These are phyloP conservation scores for Microplitis manilae DNA, from an alignment of 2,888 invertebrate species.

Conservation along the genomic window DNA sequence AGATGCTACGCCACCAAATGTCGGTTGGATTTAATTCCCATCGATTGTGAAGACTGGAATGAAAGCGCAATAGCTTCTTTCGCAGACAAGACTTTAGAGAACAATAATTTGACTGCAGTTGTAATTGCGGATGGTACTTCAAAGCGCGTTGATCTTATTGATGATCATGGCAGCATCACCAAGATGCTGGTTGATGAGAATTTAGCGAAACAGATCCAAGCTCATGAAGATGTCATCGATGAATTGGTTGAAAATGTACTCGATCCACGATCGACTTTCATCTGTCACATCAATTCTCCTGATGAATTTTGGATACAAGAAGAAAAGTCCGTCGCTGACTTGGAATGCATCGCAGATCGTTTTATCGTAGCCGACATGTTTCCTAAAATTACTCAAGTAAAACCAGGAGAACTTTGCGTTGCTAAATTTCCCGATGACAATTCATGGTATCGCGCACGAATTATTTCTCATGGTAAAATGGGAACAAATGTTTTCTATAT, in stretches of 20 bases:
- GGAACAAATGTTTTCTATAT: constrained; percentile 78
- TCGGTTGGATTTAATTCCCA: constrained; percentile 79
- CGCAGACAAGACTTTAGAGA: constrained; percentile 53
- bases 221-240: constrained; percentile 58
- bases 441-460: constrained; percentile 79
- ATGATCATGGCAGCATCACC: constrained; percentile 61
- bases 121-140: constrained; percentile 64
- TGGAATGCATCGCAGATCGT: constrained; percentile 77
- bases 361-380: constrained; percentile 74
- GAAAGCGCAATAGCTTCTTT: constrained; percentile 76
- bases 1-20: constrained; percentile 78
- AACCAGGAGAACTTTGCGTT: constrained; percentile 77
- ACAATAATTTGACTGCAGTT: constrained; percentile 46
- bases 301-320: constrained; percentile 84
- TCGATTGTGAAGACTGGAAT: constrained; percentile 79
- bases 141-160: constrained; percentile 69
- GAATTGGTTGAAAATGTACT: constrained; percentile 64
- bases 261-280: constrained; percentile 75
- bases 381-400: constrained; percentile 73
- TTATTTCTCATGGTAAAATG: constrained; percentile 75
- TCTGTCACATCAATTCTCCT: constrained; percentile 79
- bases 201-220: constrained; percentile 54
- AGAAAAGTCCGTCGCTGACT: constrained; percentile 76
- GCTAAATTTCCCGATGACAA: constrained; percentile 79
- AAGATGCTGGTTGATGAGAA: constrained; percentile 59